Base-by-base conservation (phyloP, 2,888 invertebrate genomes). In the Parnassius orleans region DNA sequence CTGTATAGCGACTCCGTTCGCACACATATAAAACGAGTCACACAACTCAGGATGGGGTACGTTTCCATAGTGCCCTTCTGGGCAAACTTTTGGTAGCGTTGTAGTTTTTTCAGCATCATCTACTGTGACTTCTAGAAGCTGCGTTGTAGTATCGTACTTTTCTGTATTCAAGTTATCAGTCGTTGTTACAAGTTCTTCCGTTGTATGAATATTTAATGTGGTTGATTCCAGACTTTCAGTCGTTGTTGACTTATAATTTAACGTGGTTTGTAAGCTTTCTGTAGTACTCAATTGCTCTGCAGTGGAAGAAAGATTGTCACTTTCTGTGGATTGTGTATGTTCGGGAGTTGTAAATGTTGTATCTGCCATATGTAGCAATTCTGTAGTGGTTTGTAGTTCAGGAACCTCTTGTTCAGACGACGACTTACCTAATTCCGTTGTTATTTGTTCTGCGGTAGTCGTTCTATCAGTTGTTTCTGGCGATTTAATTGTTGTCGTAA, bases 61-160 rank as follows among this genome's bases (percentile, higher is more conserved):
- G 24, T 65, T 66, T 9, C 69, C 71, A 10, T 65, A 64, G 53
- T 66, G 66, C 9, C 71, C 78, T 1, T 69, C 61, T 7, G 56
- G 63, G 24, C 68, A 68, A n/a, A 62, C 43, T 12, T 10, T n/a
- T n/a, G 43, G 15, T n/a, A 47, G 33, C 14, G 19, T 44, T 42
- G 56, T 62, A 10, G 41, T 51, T 15, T 53, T 46, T 19, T 59
- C 60, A 47, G 57, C 48, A 56, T 9, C 56, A 12, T 64, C 59
- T 33, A 60, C 56, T 11, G 66, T 66, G 19, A 33, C 11, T n/a
- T 60, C 51, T 44, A 59, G 12, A 12, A 12, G 14, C 41, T 15
- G 63, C 33, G 65, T 65, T 10, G 57, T 61, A 15, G 12, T 53
- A 12, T 41, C 59, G 15, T 51, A 53, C 5, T n/a, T 46, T 47